Evolutionary conservation across 2,797 vertebrate species (phyloP).

Genomic region (Lerista edwardsae): DNA sequence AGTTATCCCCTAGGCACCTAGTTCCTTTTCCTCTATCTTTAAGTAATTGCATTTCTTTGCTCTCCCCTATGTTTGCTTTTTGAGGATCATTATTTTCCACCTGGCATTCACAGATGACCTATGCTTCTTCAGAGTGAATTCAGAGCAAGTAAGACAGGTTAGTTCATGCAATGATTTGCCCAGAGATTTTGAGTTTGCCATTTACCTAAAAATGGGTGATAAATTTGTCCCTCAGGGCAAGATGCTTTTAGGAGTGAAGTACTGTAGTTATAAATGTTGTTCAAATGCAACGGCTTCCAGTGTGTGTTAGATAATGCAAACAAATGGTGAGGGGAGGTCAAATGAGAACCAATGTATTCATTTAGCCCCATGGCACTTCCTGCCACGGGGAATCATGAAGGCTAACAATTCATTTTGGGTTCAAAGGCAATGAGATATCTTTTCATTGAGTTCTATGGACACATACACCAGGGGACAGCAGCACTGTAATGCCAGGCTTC

Average conservation of each 20-base stretch:
- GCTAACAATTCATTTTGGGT: not conserved
- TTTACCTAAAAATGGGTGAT: conserved; percentile 4
- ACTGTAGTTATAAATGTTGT: not conserved
- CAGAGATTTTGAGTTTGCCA: not conserved
- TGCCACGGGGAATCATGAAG: not conserved
- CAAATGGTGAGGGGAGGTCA: not conserved
- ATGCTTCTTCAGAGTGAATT: not conserved
- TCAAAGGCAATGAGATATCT: not conserved
- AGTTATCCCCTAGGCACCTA: not conserved
- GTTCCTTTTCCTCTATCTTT: not conserved
- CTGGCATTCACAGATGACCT: not conserved
- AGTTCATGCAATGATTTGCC: not conserved
- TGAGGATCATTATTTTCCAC: conserved; percentile 2
- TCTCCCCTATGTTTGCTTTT: not conserved
- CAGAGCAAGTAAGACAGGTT: not conserved
- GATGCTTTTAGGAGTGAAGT: not conserved
- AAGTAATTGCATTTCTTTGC: not conserved
- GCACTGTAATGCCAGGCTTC: not conserved
- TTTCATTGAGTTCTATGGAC: not conserved
- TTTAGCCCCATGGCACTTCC: not conserved
- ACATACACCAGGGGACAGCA: not conserved
- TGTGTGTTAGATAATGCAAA: not conserved
- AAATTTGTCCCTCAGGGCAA: not conserved
- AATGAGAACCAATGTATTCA: not conserved
- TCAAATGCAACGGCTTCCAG: not conserved